Conservation (phyloP, 2,113 vertebrate genomes). For the Proterorhinus semilunaris region DNA sequence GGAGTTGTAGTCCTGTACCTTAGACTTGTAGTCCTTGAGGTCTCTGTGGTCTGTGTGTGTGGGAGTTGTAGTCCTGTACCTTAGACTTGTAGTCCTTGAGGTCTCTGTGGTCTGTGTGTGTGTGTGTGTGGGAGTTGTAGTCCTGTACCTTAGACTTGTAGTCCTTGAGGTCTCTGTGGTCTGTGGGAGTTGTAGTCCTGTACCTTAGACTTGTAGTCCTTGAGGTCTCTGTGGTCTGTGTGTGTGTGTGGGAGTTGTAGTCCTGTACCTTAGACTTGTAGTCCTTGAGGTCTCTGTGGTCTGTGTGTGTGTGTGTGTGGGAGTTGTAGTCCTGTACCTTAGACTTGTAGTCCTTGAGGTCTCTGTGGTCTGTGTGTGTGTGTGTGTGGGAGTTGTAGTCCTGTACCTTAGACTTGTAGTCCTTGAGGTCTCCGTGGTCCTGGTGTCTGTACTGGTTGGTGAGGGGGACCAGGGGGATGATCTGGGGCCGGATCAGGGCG, state of each 20-base stretch:
- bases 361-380: neutral
- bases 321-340: neutral
- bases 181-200: too few species aligned
- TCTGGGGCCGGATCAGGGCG: constrained; percentile 89
- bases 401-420: constrained; percentile 88
- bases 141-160: too few species aligned
- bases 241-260: neutral
- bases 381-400: neutral
- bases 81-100: too few species aligned
- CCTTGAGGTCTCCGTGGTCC: constrained; percentile 91
- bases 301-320: too few species aligned
- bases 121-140: too few species aligned
- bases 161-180: too few species aligned
- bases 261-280: constrained; percentile 71
- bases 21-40: too few species aligned
- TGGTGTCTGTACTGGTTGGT: constrained; percentile 92
- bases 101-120: too few species aligned
- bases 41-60: too few species aligned
- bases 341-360: neutral
- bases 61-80: too few species aligned
- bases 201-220: neutral
- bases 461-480: constrained; percentile 90
- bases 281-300: neutral
- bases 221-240: too few species aligned
- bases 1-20: too few species aligned